A percentile compares a stretch with the other conserved stretches of the same genome.
phyloP scores from a whole-genome alignment of 2,113 vertebrate species.

The Cavia aperea region DNA sequence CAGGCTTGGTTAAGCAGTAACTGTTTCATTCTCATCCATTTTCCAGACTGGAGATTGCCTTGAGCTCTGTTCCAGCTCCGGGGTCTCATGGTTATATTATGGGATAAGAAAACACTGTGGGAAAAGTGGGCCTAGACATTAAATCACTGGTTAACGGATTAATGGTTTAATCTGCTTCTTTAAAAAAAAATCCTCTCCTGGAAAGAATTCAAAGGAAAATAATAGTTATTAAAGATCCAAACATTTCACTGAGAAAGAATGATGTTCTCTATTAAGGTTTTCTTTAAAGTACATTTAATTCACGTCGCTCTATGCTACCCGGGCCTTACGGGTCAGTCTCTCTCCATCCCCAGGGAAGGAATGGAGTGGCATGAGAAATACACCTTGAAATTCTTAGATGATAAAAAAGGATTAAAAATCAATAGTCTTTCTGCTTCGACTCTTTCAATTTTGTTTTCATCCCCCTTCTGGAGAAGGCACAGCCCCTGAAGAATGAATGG shows the following conservation, averaged over 20 bases:
- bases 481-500: background rate
- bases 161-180: slow-evolving; percentile 45
- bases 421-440: slow-evolving; percentile 65
- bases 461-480: slow-evolving; percentile 4
- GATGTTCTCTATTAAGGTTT: slow-evolving; percentile 39
- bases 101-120: slow-evolving; percentile 12
- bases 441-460: slow-evolving; percentile 57
- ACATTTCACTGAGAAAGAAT: slow-evolving; percentile 34
- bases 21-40: background rate
- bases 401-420: slow-evolving; percentile 65
- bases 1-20: background rate
- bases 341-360: slow-evolving; percentile 15
- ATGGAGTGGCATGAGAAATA: slow-evolving; percentile 41
- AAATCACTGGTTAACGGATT: slow-evolving; percentile 51
- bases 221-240: slow-evolving; percentile 49
- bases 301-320: background rate
- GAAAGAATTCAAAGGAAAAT: slow-evolving; percentile 43
- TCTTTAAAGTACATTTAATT: slow-evolving; percentile 43
- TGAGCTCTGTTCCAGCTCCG: background rate
- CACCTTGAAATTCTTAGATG: slow-evolving; percentile 56
- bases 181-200: slow-evolving; percentile 13
- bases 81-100: background rate
- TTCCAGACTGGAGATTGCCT: background rate
- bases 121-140: slow-evolving; percentile 35
- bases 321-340: slow-evolving; percentile 21